These are phyloP conservation scores for Tetramorium alpestre DNA, from an alignment of 1,140 invertebrate species.

Conservation along the genomic window DNA sequence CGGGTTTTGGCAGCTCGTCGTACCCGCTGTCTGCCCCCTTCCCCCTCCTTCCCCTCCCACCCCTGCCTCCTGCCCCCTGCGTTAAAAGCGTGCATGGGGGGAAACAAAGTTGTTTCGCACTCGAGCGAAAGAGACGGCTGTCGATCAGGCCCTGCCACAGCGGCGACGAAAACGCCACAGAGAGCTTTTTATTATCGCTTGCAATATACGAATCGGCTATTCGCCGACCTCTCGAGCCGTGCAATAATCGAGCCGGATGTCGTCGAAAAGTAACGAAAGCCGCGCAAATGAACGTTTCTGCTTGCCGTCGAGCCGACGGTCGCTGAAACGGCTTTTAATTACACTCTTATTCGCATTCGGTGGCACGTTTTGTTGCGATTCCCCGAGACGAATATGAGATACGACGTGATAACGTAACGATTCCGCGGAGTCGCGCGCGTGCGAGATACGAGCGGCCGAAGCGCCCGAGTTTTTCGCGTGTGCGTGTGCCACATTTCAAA, in stretches of 20 bases:
- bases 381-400: background rate
- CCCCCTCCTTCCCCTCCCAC: no score
- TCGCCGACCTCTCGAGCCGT: background rate
- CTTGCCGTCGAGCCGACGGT: background rate
- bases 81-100: no score
- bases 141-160: background rate
- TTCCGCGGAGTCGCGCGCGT: background rate
- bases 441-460: no score
- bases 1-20: conserved; percentile 1
- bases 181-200: background rate
- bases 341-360: background rate
- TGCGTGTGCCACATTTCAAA: conserved; percentile 20
- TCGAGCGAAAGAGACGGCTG: background rate
- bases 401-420: conserved; percentile 10
- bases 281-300: background rate
- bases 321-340: background rate
- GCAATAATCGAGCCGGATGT: background rate
- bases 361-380: background rate
- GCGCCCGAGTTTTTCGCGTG: no score
- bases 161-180: background rate
- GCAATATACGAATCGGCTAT: background rate
- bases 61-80: background rate
- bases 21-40: background rate
- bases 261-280: background rate
- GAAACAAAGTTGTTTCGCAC: background rate